phyloP scores from a whole-genome alignment of 2,888 invertebrate genomes.

The Caenorhabditis uteleia region DNA sequence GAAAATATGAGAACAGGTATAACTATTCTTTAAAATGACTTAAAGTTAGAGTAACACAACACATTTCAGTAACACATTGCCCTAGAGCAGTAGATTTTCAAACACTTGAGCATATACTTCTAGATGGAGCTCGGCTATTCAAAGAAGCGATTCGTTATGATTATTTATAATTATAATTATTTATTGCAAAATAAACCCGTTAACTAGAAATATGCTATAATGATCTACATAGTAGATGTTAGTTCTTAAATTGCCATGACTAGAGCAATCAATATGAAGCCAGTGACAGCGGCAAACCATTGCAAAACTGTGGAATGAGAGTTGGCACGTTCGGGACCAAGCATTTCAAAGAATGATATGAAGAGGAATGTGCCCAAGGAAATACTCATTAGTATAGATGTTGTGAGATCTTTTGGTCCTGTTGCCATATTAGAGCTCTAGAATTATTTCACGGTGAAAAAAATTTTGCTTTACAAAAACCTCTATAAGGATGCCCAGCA shows the following conservation, averaged over 20 bases:
- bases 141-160: too few relatives aligned
- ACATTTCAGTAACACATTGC: too few relatives aligned
- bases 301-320: constrained; percentile 46
- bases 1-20: too few relatives aligned
- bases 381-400: constrained; percentile 43
- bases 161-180: background rate
- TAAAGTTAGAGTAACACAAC: too few relatives aligned
- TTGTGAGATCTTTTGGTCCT: constrained; percentile 37
- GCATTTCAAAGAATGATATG: constrained; percentile 59
- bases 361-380: constrained; percentile 58
- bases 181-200: background rate
- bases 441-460: too few relatives aligned
- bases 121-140: too few relatives aligned
- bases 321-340: constrained; percentile 49
- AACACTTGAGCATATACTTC: too few relatives aligned
- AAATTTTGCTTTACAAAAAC: too few relatives aligned
- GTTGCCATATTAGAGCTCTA: constrained; percentile 40
- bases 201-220: background rate
- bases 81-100: too few relatives aligned
- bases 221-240: background rate
- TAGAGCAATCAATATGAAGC: constrained; percentile 43
- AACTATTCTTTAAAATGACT: too few relatives aligned
- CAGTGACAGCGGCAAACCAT: constrained; percentile 43
- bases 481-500: constrained; percentile 54
- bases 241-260: constrained; percentile 17